Conservation (phyloP, 2,797 vertebrate species). For the Buphagus erythrorhynchus region DNA sequence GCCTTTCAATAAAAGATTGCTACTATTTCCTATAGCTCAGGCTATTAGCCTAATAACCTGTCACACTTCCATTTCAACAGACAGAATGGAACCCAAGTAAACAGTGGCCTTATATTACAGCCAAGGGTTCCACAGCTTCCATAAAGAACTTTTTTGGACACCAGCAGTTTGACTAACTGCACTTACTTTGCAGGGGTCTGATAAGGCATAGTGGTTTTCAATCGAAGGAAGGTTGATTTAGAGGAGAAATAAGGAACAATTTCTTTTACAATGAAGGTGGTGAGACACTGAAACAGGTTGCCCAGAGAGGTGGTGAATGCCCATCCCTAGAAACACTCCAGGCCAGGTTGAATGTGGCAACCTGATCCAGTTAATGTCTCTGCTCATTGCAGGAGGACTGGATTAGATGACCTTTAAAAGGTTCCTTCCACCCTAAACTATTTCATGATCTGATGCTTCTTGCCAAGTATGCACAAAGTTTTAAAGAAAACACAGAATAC, state of each 20-base stretch:
- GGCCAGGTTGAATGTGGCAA: not conserved
- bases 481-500: not conserved
- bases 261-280: not conserved
- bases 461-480: not conserved
- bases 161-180: not conserved
- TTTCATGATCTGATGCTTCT: not conserved
- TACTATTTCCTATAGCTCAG: not conserved
- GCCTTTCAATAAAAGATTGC: conserved; percentile 6
- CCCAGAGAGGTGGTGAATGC: not conserved
- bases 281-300: not conserved
- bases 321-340: not conserved
- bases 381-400: not conserved
- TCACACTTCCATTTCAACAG: not conserved
- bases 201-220: not conserved
- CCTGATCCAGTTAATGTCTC: not conserved
- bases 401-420: not conserved
- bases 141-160: not conserved
- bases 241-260: not conserved
- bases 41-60: not conserved
- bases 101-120: not conserved
- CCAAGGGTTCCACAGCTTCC: not conserved
- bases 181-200: not conserved
- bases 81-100: not conserved
- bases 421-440: not conserved
- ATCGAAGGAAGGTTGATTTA: not conserved